A percentile compares a stretch with the other conserved stretches of the same genome.
These are phyloP conservation scores for Malthinus seriepunctatus DNA, from an alignment of 2,888 invertebrate species.

Conservation along the genomic window DNA sequence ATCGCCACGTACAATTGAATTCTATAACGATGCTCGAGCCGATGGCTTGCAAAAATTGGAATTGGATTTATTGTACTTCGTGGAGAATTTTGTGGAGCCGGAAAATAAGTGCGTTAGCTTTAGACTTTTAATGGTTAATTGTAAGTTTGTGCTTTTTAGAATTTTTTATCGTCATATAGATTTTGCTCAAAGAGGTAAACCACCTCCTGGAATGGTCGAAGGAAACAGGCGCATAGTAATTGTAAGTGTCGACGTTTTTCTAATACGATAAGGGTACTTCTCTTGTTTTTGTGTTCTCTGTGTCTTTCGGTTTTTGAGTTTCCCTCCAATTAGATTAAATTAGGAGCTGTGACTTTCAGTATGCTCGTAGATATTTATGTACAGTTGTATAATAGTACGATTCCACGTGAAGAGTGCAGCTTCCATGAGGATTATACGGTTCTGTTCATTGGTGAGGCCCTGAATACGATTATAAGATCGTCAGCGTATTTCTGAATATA, in stretches of 20 bases:
- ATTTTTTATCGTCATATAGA: conserved; percentile 50
- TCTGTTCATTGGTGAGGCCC: no score
- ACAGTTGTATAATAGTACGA: no score
- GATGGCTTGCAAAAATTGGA: conserved; percentile 70
- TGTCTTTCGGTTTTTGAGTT: no score
- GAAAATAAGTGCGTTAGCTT: conserved; percentile 52
- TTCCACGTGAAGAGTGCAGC: no score
- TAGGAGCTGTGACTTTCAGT: no score
- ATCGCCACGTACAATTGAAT: conserved; percentile 54
- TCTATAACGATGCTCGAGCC: conserved; percentile 63
- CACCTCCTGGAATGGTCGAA: conserved; percentile 44
- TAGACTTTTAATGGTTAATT: background rate
- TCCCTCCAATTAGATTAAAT: no score
- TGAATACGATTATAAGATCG: no score
- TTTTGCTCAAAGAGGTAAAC: conserved; percentile 47
- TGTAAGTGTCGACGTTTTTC: conserved; percentile 36
- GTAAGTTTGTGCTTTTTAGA: conserved; percentile 32
- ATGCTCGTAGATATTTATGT: no score
- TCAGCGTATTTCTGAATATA: no score
- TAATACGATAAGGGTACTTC: background rate
- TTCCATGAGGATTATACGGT: no score
- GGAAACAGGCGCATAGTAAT: conserved; percentile 46
- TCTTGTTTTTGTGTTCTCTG: no score
- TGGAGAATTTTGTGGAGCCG: conserved; percentile 63
- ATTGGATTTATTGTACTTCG: conserved; percentile 58